Conservation (phyloP, 1,140 invertebrate species). For the Camponotus pennsylvanicus region DNA sequence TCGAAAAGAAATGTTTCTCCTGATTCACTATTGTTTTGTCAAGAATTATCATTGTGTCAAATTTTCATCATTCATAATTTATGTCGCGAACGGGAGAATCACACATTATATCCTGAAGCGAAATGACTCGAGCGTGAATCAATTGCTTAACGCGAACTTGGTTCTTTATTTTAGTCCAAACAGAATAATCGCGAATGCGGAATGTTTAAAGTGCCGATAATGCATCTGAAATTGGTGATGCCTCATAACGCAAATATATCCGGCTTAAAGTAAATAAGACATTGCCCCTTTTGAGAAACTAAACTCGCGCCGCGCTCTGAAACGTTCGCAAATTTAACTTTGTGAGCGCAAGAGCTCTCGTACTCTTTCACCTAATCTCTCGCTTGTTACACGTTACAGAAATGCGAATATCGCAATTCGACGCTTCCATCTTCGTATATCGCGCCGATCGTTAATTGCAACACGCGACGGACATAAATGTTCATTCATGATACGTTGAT, state of each 20-base stretch:
- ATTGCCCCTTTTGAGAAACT: not conserved
- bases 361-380: not conserved
- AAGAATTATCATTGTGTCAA: not conserved
- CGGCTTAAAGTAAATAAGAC: conserved; percentile 49
- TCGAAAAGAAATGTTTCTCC: not conserved
- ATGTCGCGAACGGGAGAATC: not conserved
- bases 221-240: conserved; percentile 9
- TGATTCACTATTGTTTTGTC: not conserved
- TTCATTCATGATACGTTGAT: not conserved
- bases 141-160: not conserved
- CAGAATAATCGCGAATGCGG: not conserved
- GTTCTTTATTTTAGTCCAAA: not conserved
- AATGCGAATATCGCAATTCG: conserved; percentile 7
- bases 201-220: conserved; percentile 49
- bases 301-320: not conserved
- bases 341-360: not conserved
- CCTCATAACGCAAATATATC: conserved; percentile 32
- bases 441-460: not conserved
- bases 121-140: not conserved
- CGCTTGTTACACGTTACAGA: not conserved
- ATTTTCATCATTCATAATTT: not conserved
- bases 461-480: not conserved
- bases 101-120: not conserved
- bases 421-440: not conserved
- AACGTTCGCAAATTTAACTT: conserved; percentile 37